Conservation (phyloP, 2,888 invertebrate species). For the Dusona sp. region DNA sequence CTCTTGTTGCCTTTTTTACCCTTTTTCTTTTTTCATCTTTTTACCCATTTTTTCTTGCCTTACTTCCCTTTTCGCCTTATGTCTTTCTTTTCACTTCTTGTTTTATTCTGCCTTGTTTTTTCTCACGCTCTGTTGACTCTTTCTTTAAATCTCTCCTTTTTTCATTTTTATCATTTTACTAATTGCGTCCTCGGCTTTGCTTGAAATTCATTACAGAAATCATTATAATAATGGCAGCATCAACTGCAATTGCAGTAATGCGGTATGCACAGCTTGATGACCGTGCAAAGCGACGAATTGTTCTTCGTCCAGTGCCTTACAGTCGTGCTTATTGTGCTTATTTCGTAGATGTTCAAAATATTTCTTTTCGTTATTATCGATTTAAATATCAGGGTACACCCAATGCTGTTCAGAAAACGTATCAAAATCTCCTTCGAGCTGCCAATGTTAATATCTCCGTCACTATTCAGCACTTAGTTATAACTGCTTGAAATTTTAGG, state of each 20-base stretch:
- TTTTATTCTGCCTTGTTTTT: background rate
- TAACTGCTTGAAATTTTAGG: no score
- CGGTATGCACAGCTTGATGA: background rate
- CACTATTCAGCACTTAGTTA: no score
- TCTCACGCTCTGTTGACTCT: background rate
- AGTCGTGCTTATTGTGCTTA: background rate
- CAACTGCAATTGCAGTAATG: background rate
- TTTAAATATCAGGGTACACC: background rate
- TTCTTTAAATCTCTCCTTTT: background rate
- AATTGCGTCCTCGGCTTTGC: background rate
- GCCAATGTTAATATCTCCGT: no score
- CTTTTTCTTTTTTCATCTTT: background rate
- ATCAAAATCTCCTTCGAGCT: no score
- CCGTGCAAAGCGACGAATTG: background rate
- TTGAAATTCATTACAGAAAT: background rate
- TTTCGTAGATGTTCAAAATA: background rate
- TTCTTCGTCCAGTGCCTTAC: background rate
- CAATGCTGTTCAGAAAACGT: no score
- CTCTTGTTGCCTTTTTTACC: background rate
- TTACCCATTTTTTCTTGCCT: background rate
- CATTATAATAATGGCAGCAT: background rate
- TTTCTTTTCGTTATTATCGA: background rate
- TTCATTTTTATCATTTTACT: background rate
- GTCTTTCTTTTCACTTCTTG: background rate
- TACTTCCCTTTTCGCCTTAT: background rate